phyloP scores from a whole-genome alignment of 2,113 vertebrate genomes.

The Cheirogaleus medius region DNA sequence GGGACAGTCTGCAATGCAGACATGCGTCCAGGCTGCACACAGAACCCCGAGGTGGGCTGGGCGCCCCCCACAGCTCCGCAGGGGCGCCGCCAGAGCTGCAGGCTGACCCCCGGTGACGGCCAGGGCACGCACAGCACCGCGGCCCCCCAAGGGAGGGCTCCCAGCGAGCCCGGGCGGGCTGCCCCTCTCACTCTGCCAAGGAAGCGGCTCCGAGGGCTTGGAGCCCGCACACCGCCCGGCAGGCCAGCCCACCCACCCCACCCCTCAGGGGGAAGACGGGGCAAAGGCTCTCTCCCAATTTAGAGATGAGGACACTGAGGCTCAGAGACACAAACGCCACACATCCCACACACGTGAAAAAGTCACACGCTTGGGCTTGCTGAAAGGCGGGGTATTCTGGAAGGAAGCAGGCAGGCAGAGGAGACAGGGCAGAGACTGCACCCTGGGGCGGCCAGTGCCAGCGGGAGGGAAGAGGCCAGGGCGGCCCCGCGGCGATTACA shows the following conservation, averaged over 20 bases:
- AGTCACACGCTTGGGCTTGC: not conserved
- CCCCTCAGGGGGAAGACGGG: too few relatives aligned
- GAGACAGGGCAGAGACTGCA: not conserved
- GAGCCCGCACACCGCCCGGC: rapidly evolving
- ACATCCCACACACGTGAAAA: not conserved
- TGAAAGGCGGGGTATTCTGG: not conserved
- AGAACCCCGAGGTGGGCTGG: too few relatives aligned
- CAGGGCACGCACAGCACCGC: too few relatives aligned
- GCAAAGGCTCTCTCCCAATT: not conserved
- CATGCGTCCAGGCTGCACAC: too few relatives aligned
- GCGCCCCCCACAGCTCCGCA: too few relatives aligned
- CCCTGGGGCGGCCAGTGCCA: not conserved
- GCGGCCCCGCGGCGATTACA: not conserved
- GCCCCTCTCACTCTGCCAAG: not conserved
- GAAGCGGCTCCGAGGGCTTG: too few relatives aligned
- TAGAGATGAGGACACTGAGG: not conserved
- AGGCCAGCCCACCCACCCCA: rapidly evolving
- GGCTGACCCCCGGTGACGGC: too few relatives aligned
- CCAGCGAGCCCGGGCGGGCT: not conserved
- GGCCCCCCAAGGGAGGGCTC: not conserved
- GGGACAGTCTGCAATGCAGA: too few relatives aligned
- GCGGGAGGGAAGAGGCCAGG: not conserved
- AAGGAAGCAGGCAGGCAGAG: not conserved
- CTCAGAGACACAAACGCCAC: not conserved
- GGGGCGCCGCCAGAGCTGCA: too few relatives aligned